Percentiles rank a stretch among this genome's conserved stretches.
phyloP scores from a whole-genome alignment of 1,140 invertebrate species.

The Zaprionus lachaisei region DNA sequence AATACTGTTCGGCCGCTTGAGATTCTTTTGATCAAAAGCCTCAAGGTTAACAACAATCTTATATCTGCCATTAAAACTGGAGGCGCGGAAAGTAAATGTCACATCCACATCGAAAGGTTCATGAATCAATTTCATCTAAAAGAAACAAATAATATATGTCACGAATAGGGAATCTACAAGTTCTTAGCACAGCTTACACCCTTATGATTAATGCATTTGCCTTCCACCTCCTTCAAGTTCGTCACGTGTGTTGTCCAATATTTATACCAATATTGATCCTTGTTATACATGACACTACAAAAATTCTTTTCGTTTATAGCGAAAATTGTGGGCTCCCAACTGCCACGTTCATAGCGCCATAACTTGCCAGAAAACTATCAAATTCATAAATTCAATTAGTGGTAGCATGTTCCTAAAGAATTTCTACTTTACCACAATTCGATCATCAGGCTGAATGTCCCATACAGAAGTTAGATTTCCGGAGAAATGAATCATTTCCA shows the following conservation, averaged over 20 bases:
- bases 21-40: slow-evolving; percentile 50
- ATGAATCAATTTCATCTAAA: slow-evolving; percentile 45
- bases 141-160: not conserved
- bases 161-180: not conserved
- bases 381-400: not conserved
- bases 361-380: slow-evolving; percentile 10
- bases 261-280: slow-evolving; percentile 65
- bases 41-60: slow-evolving; percentile 55
- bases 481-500: slow-evolving; percentile 24
- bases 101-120: slow-evolving; percentile 54
- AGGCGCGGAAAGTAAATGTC: slow-evolving; percentile 30
- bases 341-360: slow-evolving; percentile 45
- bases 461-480: slow-evolving; percentile 40
- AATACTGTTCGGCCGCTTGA: slow-evolving; percentile 24
- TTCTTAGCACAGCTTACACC: slow-evolving; percentile 47
- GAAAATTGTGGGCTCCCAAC: slow-evolving; percentile 63
- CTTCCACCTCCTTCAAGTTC: slow-evolving; percentile 14
- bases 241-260: slow-evolving; percentile 34
- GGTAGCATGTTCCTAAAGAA: not conserved
- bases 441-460: slow-evolving; percentile 55
- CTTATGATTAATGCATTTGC: slow-evolving; percentile 27
- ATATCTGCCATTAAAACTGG: slow-evolving; percentile 51
- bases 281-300: slow-evolving; percentile 57
- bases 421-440: slow-evolving; percentile 45
- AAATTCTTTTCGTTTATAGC: slow-evolving; percentile 42